Base-by-base conservation (phyloP, 2,113 vertebrate genomes). In the Numenius arquata region DNA sequence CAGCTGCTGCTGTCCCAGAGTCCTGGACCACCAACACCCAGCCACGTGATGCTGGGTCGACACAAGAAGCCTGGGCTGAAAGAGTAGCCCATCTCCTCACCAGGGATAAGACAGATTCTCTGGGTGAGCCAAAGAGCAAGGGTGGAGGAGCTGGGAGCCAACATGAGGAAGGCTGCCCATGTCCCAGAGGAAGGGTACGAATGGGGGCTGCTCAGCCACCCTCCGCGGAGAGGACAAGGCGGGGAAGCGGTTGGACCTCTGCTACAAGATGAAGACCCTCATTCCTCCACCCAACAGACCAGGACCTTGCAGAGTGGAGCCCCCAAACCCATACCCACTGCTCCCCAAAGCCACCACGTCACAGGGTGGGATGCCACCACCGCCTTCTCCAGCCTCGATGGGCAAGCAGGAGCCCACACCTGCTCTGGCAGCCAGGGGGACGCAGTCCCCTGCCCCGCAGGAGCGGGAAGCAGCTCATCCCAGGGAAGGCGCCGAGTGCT, bases 371-470 rank as follows among this genome's bases (percentile, higher is more conserved):
- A 41, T 38, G 26, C 47, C 68, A 71, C 50, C 56, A 15, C 16
- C 22, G 5, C 40, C 87, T 63, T 38, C 61, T 83, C 63, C 61
- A 12, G 26, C 16, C 38, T 34, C 5, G 3, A 3, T 0, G 5
- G 40, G 32, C 1, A 1, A 78, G 32, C 9, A 4, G 66, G 38
- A 90, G 11, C 65, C 61, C 2, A 0, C 95, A 96, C 92, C 87
- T 96, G 91, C 84, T 59, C 48, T 0, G 0, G 47, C 63, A 70
- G 32, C 75, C 0, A 8, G 36, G 56, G 73, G 50, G 34, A 62
- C 3, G 3, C 30, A 4, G 82, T 36, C 71, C 63, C 0, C 0
- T 0, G 38, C 58, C 87, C 71, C 0, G 0, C 71, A 26, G 80
- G 53, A 93, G 27, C 2, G 36, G 17, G 26, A 91, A 82, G 80